Base-by-base conservation (phyloP, 2,113 vertebrate species). In the Lasiurus cinereus region DNA sequence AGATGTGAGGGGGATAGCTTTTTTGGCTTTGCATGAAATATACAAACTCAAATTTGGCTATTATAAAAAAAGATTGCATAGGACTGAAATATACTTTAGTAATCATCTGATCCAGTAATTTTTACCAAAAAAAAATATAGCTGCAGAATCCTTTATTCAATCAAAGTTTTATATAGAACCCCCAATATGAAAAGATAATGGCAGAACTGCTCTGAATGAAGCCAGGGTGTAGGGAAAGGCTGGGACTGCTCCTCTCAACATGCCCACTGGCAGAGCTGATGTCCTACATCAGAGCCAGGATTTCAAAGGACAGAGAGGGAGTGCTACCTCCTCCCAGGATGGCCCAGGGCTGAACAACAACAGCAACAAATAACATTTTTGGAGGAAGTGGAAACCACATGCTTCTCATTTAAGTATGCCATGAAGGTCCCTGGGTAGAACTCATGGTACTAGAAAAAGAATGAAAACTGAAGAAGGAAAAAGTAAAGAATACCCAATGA, bases 161-260 rank as follows among this genome's bases (percentile, higher is more conserved):
- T 39, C 19, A 54, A 64, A 80, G 76, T 73, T 91, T 96, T 82
- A 62, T 67, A 78, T 88, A 94, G 48, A 93, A 76, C 13, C 13
- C 21, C 48, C 85, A 78, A 88, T 93, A 76, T 82, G 73, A 92
- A 95, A 95, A 82, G 67, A 69, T 82, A 70, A 95, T 88, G 48
- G 62, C 66, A 90, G 48, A 93, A 22, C 31, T 90, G 5, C 70
- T 82, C 11, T 62, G 64, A 91, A 70, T 33, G 89, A 94, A 83
- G 50, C 74, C 16, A 31, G 77, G 33, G 33, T 31, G 6, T 6
- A 11, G 29, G 59, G 48, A 64, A 76, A 36, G 66, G 13, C 10
- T 80, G 29, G 59, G 18, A 5, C 16, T 14, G 70, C 48, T 54
- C 67, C 83, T 88, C 36, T 62, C 66, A 50, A 6, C 18, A 62